Evolutionary conservation across 2,113 vertebrate genomes (phyloP), one percentile per base, ranked within the genome.

Genomic region (Prinia subflava): DNA sequence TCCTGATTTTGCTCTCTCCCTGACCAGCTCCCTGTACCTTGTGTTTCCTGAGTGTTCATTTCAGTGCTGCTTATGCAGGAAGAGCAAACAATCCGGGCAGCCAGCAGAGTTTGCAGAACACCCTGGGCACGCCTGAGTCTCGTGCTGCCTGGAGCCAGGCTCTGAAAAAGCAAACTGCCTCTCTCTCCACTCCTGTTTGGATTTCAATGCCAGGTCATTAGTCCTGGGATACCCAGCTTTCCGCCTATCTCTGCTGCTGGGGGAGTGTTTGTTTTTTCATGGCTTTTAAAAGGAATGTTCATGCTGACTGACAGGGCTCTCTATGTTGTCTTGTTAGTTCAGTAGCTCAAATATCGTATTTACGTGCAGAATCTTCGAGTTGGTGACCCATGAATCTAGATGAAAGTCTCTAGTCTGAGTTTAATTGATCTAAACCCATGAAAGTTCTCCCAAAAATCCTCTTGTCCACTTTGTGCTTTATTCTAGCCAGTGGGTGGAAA

Each of bases 1-100:
- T 20, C 87, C 78, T 85, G 55, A 52, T 91, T 94, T 85, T 88
- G 65, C 67, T 88, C 67, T 56, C 68, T 91, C 74, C 60, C 69
- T 1, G 23, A 67, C 47, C 83, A 89, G 8, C 60, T 94, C 69
- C 63, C 82, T 83, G 82, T 84, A 46, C 91, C 55, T 91, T 81
- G 6, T 57, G 46, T 76, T 95, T 95, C 70, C 82, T 31, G 81
- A 74, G 62, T 2, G 59, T 28, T 84, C 0, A 0, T 87, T 92
- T 89, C 62, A 53, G 86, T 19, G 73, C 87, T 52, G 87, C 83
- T 91, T 62, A 70, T 0, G 1, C 42, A 50, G 73, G 24, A 83
- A 70, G 63, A 88, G 13, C 84, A 90, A 95, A 91, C 78, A 91
- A 46, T 65, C 42, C 53, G 30, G 15, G 64, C 81, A 73, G 60